A percentile compares a stretch with the other conserved stretches of the same genome.
phyloP scores from a whole-genome alignment of 2,888 invertebrate genomes.

The Rhaphigaster nebulosa region DNA sequence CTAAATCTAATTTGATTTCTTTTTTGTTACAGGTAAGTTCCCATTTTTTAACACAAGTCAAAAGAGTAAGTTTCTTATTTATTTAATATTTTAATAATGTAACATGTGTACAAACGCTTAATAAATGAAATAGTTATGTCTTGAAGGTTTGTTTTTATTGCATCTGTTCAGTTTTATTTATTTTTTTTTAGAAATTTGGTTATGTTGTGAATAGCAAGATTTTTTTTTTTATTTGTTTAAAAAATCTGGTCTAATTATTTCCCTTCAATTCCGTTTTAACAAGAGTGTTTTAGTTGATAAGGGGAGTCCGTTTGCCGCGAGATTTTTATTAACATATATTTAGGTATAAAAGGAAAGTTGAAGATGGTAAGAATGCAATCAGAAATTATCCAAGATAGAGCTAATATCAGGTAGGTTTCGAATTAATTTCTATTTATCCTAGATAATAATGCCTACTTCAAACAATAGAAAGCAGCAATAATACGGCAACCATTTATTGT shows the following conservation, averaged over 20 bases:
- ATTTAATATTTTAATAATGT: not conserved
- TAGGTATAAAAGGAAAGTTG: not conserved
- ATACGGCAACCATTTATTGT: no score
- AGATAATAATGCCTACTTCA: no score
- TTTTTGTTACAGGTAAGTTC: not conserved
- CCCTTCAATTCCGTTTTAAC: not conserved
- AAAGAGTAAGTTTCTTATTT: not conserved
- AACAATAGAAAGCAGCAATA: no score
- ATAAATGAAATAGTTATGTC: not conserved
- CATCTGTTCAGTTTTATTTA: not conserved
- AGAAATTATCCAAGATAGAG: not conserved
- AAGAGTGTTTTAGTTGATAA: constrained; percentile 3
- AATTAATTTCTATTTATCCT: no score
- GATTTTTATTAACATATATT: not conserved
- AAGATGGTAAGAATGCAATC: not conserved
- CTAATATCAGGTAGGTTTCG: not conserved
- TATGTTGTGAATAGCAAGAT: not conserved
- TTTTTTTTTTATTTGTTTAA: not conserved
- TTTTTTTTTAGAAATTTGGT: constrained; percentile 7
- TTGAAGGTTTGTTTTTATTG: constrained; percentile 1
- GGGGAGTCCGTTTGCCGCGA: not conserved
- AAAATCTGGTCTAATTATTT: constrained; percentile 11
- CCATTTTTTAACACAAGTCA: not conserved
- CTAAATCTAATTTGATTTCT: not conserved
- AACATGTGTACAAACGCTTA: not conserved